Evolutionary conservation across 35 echinoderm and acorn worm species (phyloP).

Genomic region (Lytechinus pictus): DNA sequence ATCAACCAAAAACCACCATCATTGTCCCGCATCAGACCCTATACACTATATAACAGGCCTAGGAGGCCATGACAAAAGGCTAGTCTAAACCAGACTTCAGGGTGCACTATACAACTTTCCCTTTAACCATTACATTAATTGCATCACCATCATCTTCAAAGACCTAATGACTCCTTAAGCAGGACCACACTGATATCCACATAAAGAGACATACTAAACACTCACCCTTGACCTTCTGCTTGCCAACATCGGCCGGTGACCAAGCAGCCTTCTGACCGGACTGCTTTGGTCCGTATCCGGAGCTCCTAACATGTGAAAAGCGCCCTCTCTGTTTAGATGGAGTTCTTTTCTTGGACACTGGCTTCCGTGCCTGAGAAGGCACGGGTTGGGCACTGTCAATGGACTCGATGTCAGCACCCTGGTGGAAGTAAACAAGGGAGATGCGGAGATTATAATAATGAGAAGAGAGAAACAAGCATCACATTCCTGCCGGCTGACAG

Average conservation of each 20-base stretch:
- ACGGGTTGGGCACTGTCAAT: background rate
- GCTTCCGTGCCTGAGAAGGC: background rate
- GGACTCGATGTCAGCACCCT: background rate
- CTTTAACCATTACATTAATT: too few species aligned
- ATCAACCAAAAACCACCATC: too few species aligned
- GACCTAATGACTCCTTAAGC: too few species aligned
- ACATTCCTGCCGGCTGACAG: background rate
- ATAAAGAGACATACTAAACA: background rate
- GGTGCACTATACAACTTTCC: too few species aligned
- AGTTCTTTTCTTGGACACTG: background rate
- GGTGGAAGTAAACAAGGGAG: too few species aligned
- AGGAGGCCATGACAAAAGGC: too few species aligned
- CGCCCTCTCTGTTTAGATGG: slow-evolving; percentile 53
- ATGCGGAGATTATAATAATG: background rate
- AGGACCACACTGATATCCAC: too few species aligned
- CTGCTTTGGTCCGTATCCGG: slow-evolving; percentile 80
- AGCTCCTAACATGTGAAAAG: slow-evolving; percentile 76
- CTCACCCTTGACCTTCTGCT: slow-evolving; percentile 82
- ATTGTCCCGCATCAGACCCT: too few species aligned
- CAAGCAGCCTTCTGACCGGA: slow-evolving; percentile 58
- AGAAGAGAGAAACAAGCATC: background rate
- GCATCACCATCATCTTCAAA: too few species aligned
- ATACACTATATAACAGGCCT: too few species aligned
- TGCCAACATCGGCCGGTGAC: slow-evolving; percentile 85
- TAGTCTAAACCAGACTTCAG: too few species aligned